Percentiles rank a stretch among this genome's conserved stretches.
Conservation (phyloP, 2,888 invertebrate genomes). For the Drosophila paracracens region DNA sequence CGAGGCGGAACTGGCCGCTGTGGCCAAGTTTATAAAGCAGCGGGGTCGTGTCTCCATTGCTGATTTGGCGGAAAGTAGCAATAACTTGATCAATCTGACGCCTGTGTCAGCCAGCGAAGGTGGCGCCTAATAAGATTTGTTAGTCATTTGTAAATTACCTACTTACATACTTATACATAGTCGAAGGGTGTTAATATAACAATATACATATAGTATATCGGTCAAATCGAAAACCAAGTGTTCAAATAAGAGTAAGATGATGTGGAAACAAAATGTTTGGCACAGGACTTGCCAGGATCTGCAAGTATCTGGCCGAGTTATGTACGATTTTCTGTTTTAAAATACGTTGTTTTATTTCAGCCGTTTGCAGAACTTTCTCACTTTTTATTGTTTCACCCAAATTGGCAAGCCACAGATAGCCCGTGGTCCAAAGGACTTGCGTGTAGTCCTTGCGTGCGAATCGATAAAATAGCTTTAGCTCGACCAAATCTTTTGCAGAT, state of each 20-base stretch:
- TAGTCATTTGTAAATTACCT: conserved; percentile 54
- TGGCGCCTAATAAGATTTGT: conserved; percentile 44
- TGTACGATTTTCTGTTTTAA: neutral
- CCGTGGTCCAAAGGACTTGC: neutral
- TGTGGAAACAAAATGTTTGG: neutral
- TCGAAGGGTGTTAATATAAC: conserved; percentile 54
- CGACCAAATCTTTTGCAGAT: neutral
- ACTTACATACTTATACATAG: conserved; percentile 29
- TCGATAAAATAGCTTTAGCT: neutral
- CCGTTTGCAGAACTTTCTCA: neutral
- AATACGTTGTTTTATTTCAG: neutral
- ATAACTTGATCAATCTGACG: conserved; percentile 94
- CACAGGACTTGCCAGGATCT: neutral
- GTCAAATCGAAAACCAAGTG: neutral
- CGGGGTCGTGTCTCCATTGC: conserved; percentile 96
- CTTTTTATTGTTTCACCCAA: neutral
- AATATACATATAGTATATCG: conserved; percentile 29
- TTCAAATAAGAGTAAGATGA: neutral
- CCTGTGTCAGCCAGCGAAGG: conserved; percentile 83
- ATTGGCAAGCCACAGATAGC: neutral
- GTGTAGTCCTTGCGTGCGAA: neutral
- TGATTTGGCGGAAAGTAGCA: conserved; percentile 97
- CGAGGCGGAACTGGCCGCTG: conserved; percentile 93
- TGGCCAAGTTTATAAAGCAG: conserved; percentile 97
- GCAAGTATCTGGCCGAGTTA: neutral